phyloP scores from a whole-genome alignment of 1,140 invertebrate genomes.

The Daktulosphaira vitifoliae region DNA sequence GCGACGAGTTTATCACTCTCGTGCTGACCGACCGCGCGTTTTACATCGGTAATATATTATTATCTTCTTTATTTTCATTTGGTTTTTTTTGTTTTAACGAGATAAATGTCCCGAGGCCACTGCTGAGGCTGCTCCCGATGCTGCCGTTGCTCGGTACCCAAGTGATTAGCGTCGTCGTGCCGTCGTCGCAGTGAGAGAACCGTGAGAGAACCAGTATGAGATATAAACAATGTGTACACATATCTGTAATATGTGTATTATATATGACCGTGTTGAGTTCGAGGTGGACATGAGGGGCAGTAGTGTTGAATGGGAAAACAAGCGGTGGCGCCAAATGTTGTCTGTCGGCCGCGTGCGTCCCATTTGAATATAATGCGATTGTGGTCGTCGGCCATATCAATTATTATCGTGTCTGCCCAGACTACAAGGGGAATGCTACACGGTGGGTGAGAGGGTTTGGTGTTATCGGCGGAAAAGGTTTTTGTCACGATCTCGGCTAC shows the following conservation, averaged over 20 bases:
- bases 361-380: conserved; percentile 28
- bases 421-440: too few relatives aligned
- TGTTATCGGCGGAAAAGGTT: too few relatives aligned
- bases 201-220: conserved; percentile 17
- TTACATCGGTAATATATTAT: neutral
- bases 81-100: conserved; percentile 25
- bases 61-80: conserved; percentile 2
- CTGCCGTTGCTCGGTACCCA: conserved; percentile 4
- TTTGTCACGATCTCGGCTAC: too few relatives aligned
- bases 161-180: conserved; percentile 12
- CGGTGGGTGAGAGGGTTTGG: too few relatives aligned
- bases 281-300: too few relatives aligned
- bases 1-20: too few relatives aligned
- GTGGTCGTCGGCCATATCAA: conserved; percentile 27
- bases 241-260: too few relatives aligned
- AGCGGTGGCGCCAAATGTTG: conserved; percentile 26
- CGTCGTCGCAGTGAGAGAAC: conserved; percentile 11
- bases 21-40: too few relatives aligned
- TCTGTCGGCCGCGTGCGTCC: conserved; percentile 4
- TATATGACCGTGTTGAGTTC: too few relatives aligned
- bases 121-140: neutral
- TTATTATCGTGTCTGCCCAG: conserved; percentile 2
- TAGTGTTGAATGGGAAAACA: conserved; percentile 27
- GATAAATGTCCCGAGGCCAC: conserved; percentile 19
- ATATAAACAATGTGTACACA: too few relatives aligned